Conservation (phyloP, 2,113 vertebrate species). For the Myotis brandtii region DNA sequence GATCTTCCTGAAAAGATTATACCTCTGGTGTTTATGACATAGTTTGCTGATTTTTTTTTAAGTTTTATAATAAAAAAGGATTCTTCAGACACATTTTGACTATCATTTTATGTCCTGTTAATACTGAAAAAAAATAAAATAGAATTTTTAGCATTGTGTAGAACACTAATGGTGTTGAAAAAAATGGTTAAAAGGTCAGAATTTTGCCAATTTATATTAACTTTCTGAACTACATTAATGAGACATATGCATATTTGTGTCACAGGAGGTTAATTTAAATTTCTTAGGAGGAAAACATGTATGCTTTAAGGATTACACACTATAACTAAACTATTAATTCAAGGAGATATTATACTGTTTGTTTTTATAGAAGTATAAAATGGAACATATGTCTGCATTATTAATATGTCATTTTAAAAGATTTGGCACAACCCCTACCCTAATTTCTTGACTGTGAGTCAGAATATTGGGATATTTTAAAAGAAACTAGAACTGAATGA, state of each 20-base stretch:
- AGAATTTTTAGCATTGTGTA: background rate
- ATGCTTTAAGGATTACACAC: background rate
- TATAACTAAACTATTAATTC: background rate
- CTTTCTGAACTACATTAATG: background rate
- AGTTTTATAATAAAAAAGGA: background rate
- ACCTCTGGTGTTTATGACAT: background rate
- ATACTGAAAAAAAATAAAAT: background rate
- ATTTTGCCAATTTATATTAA: background rate
- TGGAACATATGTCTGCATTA: background rate
- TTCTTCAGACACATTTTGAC: background rate
- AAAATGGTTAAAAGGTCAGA: background rate
- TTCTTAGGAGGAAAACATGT: constrained; percentile 28
- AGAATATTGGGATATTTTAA: background rate
- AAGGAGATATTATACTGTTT: background rate
- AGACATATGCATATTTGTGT: background rate
- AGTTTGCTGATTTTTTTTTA: background rate
- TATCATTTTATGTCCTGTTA: background rate
- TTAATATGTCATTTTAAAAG: background rate
- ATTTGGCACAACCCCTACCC: background rate
- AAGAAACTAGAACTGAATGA: background rate
- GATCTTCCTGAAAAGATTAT: background rate
- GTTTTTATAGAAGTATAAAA: background rate
- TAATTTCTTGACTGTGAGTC: background rate
- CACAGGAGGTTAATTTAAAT: background rate
- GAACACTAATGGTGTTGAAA: background rate